phyloP scores from a whole-genome alignment of 2,113 vertebrate species.

The Odontophorus gujanensis region DNA sequence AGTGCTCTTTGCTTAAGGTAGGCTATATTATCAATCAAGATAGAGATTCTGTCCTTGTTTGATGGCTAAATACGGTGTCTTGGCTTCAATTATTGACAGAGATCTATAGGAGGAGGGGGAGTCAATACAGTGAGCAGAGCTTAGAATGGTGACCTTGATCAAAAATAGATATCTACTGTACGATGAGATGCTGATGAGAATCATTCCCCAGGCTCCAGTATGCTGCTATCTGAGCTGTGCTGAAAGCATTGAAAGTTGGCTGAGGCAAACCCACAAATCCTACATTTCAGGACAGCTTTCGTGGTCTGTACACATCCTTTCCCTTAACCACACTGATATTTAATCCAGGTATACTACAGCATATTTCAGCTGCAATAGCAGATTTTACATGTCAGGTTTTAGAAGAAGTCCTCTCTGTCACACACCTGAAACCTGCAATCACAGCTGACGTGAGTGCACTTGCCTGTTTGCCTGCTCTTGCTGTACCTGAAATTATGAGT shows the following conservation, averaged over 20 bases:
- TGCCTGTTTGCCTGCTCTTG: not conserved
- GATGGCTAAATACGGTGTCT: not conserved
- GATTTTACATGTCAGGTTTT: slow-evolving; percentile 2
- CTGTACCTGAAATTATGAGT: not conserved
- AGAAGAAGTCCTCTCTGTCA: not conserved
- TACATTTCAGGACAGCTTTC: not conserved
- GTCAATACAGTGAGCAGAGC: not conserved
- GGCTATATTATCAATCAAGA: not conserved
- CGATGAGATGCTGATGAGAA: not conserved
- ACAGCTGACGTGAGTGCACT: slow-evolving; percentile 1
- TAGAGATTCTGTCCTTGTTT: not conserved
- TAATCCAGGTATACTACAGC: not conserved
- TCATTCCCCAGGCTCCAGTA: not conserved
- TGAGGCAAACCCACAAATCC: not conserved
- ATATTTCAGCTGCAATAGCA: not conserved
- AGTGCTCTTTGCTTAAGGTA: not conserved
- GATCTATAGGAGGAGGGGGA: not conserved
- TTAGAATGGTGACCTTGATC: not conserved
- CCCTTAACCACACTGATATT: not conserved
- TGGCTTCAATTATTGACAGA: not conserved
- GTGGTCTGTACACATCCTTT: not conserved
- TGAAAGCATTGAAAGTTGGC: not conserved
- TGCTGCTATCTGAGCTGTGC: not conserved
- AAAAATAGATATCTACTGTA: not conserved
- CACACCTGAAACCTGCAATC: not conserved